phyloP scores from a whole-genome alignment of 2,888 invertebrate species.

The Trichopoda pennipes region DNA sequence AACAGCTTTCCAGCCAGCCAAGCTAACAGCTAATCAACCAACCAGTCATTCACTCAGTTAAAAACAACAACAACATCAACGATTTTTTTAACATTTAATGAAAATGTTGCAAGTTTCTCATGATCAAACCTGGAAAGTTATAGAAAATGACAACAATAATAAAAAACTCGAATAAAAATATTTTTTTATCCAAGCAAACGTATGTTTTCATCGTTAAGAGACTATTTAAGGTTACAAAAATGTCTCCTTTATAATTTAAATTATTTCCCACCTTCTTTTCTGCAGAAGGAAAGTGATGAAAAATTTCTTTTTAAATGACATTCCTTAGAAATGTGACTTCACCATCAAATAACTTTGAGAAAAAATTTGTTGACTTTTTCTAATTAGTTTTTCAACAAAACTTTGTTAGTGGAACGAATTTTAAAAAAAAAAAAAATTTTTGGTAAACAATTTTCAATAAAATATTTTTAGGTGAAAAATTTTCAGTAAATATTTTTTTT shows the following conservation, averaged over 20 bases:
- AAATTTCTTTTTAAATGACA: constrained; percentile 2
- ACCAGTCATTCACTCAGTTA: constrained; percentile 28
- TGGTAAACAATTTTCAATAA: too few species aligned
- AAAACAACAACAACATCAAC: background rate
- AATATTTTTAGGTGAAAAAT: too few species aligned
- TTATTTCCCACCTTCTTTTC: constrained; percentile 53
- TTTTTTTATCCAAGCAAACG: constrained; percentile 31
- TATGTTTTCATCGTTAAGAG: constrained; percentile 34
- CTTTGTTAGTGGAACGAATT: too few species aligned
- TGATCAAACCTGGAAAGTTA: constrained; percentile 44
- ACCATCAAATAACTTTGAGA: too few species aligned
- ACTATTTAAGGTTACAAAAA: constrained; percentile 35
- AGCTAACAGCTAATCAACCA: background rate
- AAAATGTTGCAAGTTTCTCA: constrained; percentile 58
- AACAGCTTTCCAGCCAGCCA: background rate
- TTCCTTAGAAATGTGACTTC: too few species aligned
- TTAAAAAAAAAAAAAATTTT: background rate
- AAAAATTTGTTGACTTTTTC: too few species aligned
- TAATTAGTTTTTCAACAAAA: too few species aligned
- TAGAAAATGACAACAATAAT: background rate
- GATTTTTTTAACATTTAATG: constrained; percentile 45
- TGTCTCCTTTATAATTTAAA: constrained; percentile 39
- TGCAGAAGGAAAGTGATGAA: constrained; percentile 19
- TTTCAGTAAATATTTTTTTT: too few species aligned
- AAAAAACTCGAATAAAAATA: background rate